These are phyloP conservation scores for Acanthiza pusilla DNA, from an alignment of 2,797 vertebrate genomes.

Conservation along the genomic window DNA sequence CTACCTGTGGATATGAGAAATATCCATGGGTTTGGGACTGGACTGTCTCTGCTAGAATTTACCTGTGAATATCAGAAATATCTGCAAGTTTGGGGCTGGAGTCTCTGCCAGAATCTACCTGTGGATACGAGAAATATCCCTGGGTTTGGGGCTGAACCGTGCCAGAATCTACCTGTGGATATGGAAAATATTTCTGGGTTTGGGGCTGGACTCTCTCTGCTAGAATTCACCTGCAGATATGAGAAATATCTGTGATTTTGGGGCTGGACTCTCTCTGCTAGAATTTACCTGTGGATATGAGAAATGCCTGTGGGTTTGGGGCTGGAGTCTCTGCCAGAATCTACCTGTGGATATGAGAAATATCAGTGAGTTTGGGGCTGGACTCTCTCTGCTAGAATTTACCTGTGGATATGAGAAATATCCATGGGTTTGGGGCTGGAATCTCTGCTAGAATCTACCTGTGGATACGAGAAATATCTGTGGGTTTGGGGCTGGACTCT, in stretches of 20 bases:
- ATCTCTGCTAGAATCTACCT: too few species aligned
- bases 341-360: background rate
- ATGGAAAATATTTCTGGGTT: background rate
- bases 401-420: too few species aligned
- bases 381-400: too few species aligned
- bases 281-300: background rate
- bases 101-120: too few species aligned
- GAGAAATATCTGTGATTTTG: background rate
- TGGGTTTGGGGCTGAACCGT: background rate
- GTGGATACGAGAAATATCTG: background rate
- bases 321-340: background rate
- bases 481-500: background rate
- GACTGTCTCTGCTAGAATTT: background rate
- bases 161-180: background rate
- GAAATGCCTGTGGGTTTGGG: background rate
- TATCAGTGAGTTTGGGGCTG: too few species aligned
- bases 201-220: too few species aligned
- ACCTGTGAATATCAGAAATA: background rate
- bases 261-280: background rate
- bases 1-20: background rate
- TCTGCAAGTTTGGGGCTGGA: too few species aligned
- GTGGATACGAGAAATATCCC: background rate
- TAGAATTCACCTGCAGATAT: too few species aligned
- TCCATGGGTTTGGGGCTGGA: background rate
- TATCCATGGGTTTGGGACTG: background rate